Percentiles rank a stretch among this genome's conserved stretches.
phyloP scores from a whole-genome alignment of 2,113 vertebrate species.

The Cardinalis cardinalis region DNA sequence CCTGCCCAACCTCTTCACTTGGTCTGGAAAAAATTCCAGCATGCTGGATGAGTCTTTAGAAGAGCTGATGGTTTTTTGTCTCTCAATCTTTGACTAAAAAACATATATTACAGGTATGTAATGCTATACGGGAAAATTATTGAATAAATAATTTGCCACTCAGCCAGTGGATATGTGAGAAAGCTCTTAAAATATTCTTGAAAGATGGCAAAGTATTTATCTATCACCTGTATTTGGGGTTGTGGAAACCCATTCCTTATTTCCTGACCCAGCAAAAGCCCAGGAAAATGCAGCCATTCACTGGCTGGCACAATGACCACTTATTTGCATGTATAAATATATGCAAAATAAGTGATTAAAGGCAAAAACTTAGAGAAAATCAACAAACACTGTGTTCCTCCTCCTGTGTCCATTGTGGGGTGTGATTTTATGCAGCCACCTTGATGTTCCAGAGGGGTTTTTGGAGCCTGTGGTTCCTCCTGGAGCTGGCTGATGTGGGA shows the following conservation, averaged over 20 bases:
- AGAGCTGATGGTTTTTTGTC: background rate
- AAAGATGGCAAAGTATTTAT: background rate
- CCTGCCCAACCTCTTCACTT: background rate
- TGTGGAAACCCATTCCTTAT: background rate
- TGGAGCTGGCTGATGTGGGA: background rate
- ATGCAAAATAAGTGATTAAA: background rate
- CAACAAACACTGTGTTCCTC: too few species aligned
- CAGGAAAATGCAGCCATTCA: background rate
- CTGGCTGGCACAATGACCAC: background rate
- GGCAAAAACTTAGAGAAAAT: background rate
- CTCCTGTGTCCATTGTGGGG: background rate
- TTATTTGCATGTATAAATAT: rapidly evolving
- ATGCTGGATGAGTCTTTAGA: background rate
- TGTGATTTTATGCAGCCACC: background rate
- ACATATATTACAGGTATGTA: background rate
- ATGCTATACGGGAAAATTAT: background rate
- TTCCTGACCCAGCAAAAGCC: background rate
- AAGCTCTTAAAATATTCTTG: background rate
- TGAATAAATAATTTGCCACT: background rate
- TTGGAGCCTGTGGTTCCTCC: background rate
- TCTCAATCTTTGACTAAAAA: background rate
- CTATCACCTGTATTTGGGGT: rapidly evolving
- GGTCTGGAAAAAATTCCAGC: background rate
- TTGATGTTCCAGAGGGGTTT: background rate
- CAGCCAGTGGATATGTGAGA: background rate